Evolutionary conservation across 2,113 vertebrate genomes (phyloP), one percentile per base, ranked within the genome.

Genomic region (Muntiacus muntjak): DNA sequence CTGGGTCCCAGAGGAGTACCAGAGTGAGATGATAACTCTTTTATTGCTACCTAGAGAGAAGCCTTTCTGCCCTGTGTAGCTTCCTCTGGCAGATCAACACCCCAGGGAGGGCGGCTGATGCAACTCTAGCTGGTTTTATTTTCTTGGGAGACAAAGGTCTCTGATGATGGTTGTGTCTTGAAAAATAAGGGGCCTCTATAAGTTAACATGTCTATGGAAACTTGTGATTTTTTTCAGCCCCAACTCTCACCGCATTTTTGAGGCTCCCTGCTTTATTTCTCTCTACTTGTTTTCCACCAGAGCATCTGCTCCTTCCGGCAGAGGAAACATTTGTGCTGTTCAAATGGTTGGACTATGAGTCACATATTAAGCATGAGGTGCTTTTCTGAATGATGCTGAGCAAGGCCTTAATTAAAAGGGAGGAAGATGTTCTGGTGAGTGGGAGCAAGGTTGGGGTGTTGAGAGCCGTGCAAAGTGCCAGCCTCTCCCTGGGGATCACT

Each of bases 21-120:
- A 82, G 81, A 92, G 47, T 89, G 62, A 96, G 93, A 92, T 96
- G 97, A 97, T 95, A 97, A 98, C 94, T 98, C 96, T 98, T 92
- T 98, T 93, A 98, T 52, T 98, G 89, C 87, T 97, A 93, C 93
- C 86, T 94, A 55, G 94, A 94, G 97, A 96, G 85, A 84, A 78
- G 40, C 26, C 23, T 83, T 74, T 87, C 60, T 47, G 25, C n/a
- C 92, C 58, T 19, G 40, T 14, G 30, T 8, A 43, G n/a, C 71
- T 87, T 95, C 23, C 30, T 36, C 36, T 15, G 30, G 83, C 8
- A 64, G 45, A 88, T 28, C 67, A 26, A 25, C 15, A 76, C 74
- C 57, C 87, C 10, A 6, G 74, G 84, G 54, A 95, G 43, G 21
- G 43, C 3, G 4, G 82, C 60, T 30, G 43, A 58, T 14, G 2